Evolutionary conservation across 2,888 invertebrate species (phyloP), one percentile per base, ranked within the genome.

Genomic region (Himalopsyche anomala): DNA sequence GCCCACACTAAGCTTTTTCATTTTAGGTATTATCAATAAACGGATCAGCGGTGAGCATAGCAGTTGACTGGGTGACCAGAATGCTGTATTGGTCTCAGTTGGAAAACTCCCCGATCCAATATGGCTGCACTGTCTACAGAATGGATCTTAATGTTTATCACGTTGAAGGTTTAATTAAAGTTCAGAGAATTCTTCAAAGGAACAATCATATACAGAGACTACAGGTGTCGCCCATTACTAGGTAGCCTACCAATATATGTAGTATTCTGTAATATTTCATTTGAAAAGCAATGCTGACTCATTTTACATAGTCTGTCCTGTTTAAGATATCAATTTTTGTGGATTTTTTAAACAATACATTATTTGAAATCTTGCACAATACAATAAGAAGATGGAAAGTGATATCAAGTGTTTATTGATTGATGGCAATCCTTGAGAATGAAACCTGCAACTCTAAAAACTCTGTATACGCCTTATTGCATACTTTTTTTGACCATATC

Each of bases 21-120:
- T 85, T 87, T 42, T 89, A 93, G 93, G 89, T 93, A 83, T 91
- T 91, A 80, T 92, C 93, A 28, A 92, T 92, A 42, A 93, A 93
- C 87, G 92, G 92, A 4, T 91, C 92, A 17, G 93, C 92, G 4
- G 91, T 94, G 12, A 95, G 96, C 87, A 91, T 98, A 42, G 95
- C 96, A 2, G 93, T 97, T 0, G 98, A 99, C 91, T 99, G 98
- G 98, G 94, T 98, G 79, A 95, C 96, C 82, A 94, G 98, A 82
- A 95, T 95, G 80, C 92, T 98, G 8, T 98, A 97, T 91, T 98
- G 97, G 95, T 94, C 96, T 0, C 97, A 97, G 91, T 90, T 94
- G 36, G 94, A 93, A 89, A 91, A 93, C 45, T 90, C 90, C 2
- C 90, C 92, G 4, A 91, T 92, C 1, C 91, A 92, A 6, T 91